Evolutionary conservation across 2,797 vertebrate genomes (phyloP).

Genomic region (Epinephelus coioides): DNA sequence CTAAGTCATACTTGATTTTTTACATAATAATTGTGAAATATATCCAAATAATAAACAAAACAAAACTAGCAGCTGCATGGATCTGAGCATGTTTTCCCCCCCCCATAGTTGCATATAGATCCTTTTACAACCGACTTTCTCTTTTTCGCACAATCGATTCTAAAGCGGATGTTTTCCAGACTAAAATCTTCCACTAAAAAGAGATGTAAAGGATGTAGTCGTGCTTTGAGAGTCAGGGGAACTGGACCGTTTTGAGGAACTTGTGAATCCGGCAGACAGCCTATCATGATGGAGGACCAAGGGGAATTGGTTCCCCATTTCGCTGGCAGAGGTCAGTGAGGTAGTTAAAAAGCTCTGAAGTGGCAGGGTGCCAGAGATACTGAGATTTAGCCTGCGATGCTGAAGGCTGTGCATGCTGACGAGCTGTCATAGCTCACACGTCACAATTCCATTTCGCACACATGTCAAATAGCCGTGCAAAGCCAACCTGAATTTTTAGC

Average conservation of each 20-base stretch:
- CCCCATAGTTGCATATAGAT: not conserved
- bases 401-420: slow-evolving; percentile 11
- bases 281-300: slow-evolving; percentile 12
- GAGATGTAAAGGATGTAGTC: slow-evolving; percentile 5
- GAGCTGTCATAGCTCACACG: not conserved
- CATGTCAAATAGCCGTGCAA: not conserved
- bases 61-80: not conserved
- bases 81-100: not conserved
- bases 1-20: not conserved
- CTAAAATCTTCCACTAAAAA: slow-evolving; percentile 1
- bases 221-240: not conserved
- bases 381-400: slow-evolving; percentile 6
- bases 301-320: slow-evolving; percentile 17
- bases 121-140: slow-evolving; percentile 10
- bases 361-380: slow-evolving; percentile 16
- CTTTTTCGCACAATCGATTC: not conserved
- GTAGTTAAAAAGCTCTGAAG: slow-evolving; percentile 35
- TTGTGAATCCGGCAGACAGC: slow-evolving; percentile 22
- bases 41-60: not conserved
- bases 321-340: slow-evolving; percentile 26
- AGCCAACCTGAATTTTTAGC: not conserved
- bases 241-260: slow-evolving; percentile 4
- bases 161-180: slow-evolving; percentile 20
- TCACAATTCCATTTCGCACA: slow-evolving; percentile 11
- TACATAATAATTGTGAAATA: not conserved